Conservation (phyloP, 2,113 vertebrate species). For the Barnardius zonarius region DNA sequence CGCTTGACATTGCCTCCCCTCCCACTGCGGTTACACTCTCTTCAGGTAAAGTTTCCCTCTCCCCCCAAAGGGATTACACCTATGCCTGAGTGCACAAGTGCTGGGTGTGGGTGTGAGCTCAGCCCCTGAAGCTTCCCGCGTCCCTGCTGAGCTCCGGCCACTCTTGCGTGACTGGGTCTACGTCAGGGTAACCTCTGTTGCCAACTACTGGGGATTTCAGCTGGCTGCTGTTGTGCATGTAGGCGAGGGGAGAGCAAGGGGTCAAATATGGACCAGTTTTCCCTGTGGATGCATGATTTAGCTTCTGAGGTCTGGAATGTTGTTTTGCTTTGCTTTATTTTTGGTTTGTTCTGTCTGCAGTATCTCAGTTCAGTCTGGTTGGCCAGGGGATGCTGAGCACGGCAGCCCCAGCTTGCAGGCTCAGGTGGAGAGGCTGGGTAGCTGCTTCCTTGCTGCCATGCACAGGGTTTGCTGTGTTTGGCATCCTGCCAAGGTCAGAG, state of each 20-base stretch:
- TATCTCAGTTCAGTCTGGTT: neutral
- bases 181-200: neutral
- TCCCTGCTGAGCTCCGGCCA: neutral
- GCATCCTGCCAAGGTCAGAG: neutral
- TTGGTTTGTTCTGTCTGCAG: neutral
- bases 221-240: neutral
- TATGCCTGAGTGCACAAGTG: neutral
- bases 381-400: accelerated
- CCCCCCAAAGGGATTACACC: neutral
- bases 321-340: neutral
- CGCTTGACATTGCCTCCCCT: neutral
- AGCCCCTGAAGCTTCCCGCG: neutral
- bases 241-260: neutral
- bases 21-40: neutral
- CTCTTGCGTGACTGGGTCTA: neutral
- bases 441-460: neutral
- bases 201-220: neutral
- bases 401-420: neutral
- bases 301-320: neutral
- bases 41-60: neutral
- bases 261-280: neutral
- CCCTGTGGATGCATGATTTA: neutral
- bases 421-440: neutral
- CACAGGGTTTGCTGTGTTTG: neutral
- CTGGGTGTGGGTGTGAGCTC: neutral